Percentiles rank a stretch among this genome's conserved stretches.
phyloP scores from a whole-genome alignment of 2,113 vertebrate species.

The Callocephalon fimbriatum region DNA sequence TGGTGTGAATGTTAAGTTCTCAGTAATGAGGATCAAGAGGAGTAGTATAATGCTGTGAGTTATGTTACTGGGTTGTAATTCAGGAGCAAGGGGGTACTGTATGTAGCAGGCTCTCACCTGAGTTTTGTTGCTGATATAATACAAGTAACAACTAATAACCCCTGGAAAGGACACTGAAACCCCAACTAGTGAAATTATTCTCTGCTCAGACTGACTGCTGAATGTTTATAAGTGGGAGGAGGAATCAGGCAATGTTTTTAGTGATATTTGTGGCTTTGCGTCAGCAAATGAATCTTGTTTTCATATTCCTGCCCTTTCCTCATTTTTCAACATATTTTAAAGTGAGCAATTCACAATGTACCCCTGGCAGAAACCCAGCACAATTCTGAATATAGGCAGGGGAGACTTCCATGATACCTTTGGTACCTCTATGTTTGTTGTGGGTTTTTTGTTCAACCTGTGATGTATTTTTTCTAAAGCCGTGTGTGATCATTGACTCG shows the following conservation, averaged over 20 bases:
- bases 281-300: not conserved
- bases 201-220: not conserved
- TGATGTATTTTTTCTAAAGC: not conserved
- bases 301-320: not conserved
- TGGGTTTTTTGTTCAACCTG: accelerated
- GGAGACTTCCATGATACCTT: not conserved
- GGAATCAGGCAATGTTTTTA: not conserved
- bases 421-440: not conserved
- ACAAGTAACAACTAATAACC: not conserved
- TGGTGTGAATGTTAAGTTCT: constrained; percentile 12
- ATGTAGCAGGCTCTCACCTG: not conserved
- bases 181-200: not conserved
- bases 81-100: accelerated
- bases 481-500: not conserved
- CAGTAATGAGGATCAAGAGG: not conserved
- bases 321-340: not conserved
- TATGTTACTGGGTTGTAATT: not conserved
- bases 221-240: not conserved
- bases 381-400: not conserved
- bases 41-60: not conserved
- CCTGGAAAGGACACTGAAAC: not conserved
- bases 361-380: not conserved
- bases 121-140: not conserved
- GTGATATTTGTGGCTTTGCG: not conserved
- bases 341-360: accelerated